Evolutionary conservation across 2,888 invertebrate genomes (phyloP), one percentile per base, ranked within the genome.

Genomic region (Drosophila antonietae): DNA sequence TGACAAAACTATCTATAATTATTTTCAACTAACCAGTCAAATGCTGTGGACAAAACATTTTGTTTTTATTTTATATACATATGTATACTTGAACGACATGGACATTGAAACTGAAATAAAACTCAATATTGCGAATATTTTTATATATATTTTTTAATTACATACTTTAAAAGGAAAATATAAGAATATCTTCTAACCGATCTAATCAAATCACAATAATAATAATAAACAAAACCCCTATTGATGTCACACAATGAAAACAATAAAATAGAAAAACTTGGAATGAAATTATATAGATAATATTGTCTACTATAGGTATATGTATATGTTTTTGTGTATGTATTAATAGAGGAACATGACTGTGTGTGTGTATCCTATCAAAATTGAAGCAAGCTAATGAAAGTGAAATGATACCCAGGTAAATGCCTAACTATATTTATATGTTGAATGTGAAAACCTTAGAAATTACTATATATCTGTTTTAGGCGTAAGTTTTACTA

Each of bases 391-490:
- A 70, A 70, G 18, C 55, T 56, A 75, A 52, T 44, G 41, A 61
- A 69, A 60, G 44, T 60, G 23, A 64, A 73, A 49, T 52, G 33
- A 49, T 43, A 60, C 52, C 62, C 46, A 73, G 72, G 70, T 75
- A 63, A 59, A 70, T 49, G 63, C 65, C 51, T 52, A 65, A 55
- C 55, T 67, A 60, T 77, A 68, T 59, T 68, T 78, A 74, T 75
- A 69, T 86, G 88, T 88, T 88, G 72, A 75, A 78, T 77, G 81
- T 78, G 75, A 83, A 86, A 84, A 82, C 66, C 64, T 83, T 86
- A 75, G 87, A 84, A 85, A 84, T 82, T 80, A 85, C 80, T 82
- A 80, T 78, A 84, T 84, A 49, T 39, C 59, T 59, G 59, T 84
- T 86, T 84, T 73, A 62, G 65, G 20, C 35, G 18, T 85, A 85